A percentile compares a stretch with the other conserved stretches of the same genome.
phyloP scores from a whole-genome alignment of 2,113 vertebrate genomes.

The Martes martes region DNA sequence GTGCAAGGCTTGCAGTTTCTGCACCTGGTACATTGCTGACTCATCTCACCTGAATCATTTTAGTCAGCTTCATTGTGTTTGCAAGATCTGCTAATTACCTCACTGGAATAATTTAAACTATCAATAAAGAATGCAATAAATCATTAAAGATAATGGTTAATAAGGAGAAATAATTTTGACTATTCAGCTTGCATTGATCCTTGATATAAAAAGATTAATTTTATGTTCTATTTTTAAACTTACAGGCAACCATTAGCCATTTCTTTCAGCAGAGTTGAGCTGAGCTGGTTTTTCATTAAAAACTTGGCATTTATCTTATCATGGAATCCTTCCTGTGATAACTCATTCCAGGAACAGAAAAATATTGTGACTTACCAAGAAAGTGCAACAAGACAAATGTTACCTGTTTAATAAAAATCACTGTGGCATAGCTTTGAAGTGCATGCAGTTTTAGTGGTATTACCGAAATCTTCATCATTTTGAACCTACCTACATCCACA shows the following conservation, averaged over 20 bases:
- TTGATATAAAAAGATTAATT: conserved; percentile 68
- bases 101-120: conserved; percentile 61
- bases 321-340: conserved; percentile 47
- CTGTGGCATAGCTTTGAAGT: neutral
- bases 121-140: conserved; percentile 66
- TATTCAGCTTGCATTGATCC: conserved; percentile 66
- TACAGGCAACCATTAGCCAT: conserved; percentile 41
- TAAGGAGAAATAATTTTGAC: conserved; percentile 67
- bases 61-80: conserved; percentile 68
- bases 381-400: conserved; percentile 40
- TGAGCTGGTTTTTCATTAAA: conserved; percentile 62
- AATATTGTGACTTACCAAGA: conserved; percentile 60
- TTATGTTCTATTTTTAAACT: conserved; percentile 60
- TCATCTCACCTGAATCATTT: conserved; percentile 78
- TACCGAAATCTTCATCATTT: neutral
- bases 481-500: neutral
- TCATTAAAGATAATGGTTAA: conserved; percentile 69
- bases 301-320: conserved; percentile 61
- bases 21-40: conserved; percentile 78
- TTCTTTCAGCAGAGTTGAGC: conserved; percentile 27
- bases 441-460: neutral
- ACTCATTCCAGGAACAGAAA: conserved; percentile 56
- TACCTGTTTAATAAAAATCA: conserved; percentile 48
- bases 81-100: conserved; percentile 66
- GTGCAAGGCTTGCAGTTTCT: conserved; percentile 74